Evolutionary conservation across 2,113 vertebrate species (phyloP).

Genomic region (Erythrolamprus reginae): DNA sequence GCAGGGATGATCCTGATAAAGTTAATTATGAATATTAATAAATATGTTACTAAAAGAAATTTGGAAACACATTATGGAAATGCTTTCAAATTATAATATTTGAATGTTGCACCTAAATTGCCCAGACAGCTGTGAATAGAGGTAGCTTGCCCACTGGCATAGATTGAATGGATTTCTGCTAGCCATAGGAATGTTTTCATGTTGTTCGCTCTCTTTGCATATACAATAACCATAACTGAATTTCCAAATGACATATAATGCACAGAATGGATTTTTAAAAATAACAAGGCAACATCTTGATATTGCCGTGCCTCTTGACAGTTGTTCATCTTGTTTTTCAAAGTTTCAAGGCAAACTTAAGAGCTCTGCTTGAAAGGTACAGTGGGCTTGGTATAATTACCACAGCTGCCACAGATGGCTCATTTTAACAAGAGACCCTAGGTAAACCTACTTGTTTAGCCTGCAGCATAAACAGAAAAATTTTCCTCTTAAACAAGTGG

Average conservation of each 20-base stretch:
- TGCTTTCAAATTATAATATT: neutral
- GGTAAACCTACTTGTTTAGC: constrained; percentile 70
- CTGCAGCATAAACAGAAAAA: constrained; percentile 75
- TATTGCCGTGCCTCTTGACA: constrained; percentile 46
- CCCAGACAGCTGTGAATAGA: constrained; percentile 5
- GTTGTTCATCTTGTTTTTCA: constrained; percentile 60
- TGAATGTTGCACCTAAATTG: neutral
- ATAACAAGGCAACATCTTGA: constrained; percentile 32
- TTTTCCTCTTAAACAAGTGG: constrained; percentile 66
- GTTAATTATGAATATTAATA: neutral
- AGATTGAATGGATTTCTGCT: constrained; percentile 7
- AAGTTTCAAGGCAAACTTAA: constrained; percentile 61
- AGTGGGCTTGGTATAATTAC: constrained; percentile 67
- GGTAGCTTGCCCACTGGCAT: constrained; percentile 6
- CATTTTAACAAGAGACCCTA: constrained; percentile 71
- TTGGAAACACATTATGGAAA: neutral
- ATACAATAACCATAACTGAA: neutral
- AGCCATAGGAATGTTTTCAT: neutral
- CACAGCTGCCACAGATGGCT: constrained; percentile 70
- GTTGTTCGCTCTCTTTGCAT: neutral
- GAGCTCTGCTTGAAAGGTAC: constrained; percentile 67
- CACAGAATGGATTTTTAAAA: constrained; percentile 30
- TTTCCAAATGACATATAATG: constrained; percentile 42
- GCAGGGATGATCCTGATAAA: neutral
- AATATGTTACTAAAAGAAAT: neutral